Conservation (phyloP, 2,888 invertebrate genomes). For the Leucania comma region DNA sequence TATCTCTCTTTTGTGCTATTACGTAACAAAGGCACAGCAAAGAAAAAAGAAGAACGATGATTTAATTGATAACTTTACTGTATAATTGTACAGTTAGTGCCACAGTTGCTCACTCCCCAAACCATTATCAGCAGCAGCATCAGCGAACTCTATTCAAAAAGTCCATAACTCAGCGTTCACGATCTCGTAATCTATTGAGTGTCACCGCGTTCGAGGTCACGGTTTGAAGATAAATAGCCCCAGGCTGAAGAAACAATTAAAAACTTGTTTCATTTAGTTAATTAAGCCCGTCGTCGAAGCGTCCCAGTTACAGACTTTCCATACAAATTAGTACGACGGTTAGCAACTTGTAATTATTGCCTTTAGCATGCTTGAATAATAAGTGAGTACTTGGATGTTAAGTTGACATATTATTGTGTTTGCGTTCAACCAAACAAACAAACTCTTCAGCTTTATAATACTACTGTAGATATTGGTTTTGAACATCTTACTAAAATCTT, state of each 20-base stretch:
- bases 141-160: background rate
- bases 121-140: background rate
- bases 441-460: no score
- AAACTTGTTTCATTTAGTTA: slow-evolving; percentile 78
- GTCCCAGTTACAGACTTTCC: slow-evolving; percentile 57
- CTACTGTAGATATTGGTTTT: no score
- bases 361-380: slow-evolving; percentile 51
- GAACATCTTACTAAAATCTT: no score
- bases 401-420: slow-evolving; percentile 27
- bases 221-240: slow-evolving; percentile 66
- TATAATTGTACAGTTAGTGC: background rate
- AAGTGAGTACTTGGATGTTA: slow-evolving; percentile 30
- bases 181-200: slow-evolving; percentile 27
- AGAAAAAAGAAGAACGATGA: background rate
- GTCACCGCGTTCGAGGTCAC: slow-evolving; percentile 46
- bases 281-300: slow-evolving; percentile 65
- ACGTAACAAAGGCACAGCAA: no score
- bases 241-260: slow-evolving; percentile 74
- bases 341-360: slow-evolving; percentile 55
- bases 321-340: slow-evolving; percentile 68
- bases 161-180: slow-evolving; percentile 8
- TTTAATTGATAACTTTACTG: background rate
- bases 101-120: background rate
- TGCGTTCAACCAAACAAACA: no score
- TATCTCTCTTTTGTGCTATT: no score